Conservation (phyloP, 2,113 vertebrate species). For the Sinocyclocheilus rhinocerous region DNA sequence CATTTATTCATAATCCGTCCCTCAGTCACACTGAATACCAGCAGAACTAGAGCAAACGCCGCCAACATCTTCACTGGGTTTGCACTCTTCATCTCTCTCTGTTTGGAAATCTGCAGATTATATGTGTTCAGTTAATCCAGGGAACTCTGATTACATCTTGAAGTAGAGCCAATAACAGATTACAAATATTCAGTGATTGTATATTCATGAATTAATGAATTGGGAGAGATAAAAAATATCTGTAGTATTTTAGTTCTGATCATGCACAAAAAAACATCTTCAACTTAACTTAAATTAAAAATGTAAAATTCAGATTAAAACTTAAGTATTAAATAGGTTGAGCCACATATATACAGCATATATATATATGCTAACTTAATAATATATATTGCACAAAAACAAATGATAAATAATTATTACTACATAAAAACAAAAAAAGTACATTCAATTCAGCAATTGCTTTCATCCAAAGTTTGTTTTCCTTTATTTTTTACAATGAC, state of each 20-base stretch:
- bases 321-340: no score
- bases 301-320: no score
- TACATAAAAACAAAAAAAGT: no score
- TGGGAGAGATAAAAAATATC: background rate
- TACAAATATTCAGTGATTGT: background rate
- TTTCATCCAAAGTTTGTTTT: no score
- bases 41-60: constrained; percentile 48
- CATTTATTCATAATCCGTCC: constrained; percentile 53
- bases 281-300: no score
- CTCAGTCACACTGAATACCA: constrained; percentile 52
- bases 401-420: no score
- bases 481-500: background rate
- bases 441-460: no score
- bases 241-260: background rate
- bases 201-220: background rate
- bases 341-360: no score
- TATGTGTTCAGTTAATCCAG: background rate
- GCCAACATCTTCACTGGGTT: constrained; percentile 49
- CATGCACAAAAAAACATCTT: background rate
- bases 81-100: background rate
- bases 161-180: background rate
- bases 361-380: background rate
- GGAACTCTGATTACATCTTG: background rate
- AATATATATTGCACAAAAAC: no score
- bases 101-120: background rate